A percentile compares a stretch with the other conserved stretches of the same genome.
phyloP scores from a whole-genome alignment of 2,888 invertebrate genomes.

The Agriopis aurantiaria region DNA sequence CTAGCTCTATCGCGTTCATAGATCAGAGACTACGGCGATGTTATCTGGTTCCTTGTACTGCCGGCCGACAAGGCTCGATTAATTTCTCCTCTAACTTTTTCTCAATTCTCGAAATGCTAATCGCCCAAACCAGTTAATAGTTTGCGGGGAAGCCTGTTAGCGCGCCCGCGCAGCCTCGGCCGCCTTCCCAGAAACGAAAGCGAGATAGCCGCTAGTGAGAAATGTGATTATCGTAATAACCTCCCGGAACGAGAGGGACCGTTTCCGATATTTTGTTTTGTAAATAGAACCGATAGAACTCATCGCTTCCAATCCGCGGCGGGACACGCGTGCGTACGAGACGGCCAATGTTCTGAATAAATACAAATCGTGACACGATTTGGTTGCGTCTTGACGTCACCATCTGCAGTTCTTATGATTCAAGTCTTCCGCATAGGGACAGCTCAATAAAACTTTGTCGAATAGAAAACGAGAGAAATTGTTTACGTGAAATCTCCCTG shows the following conservation, averaged over 20 bases:
- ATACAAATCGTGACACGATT: conserved; percentile 14
- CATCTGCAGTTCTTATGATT: not conserved
- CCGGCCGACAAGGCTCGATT: conserved; percentile 28
- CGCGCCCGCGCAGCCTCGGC: conserved; percentile 54
- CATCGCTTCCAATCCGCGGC: conserved; percentile 7
- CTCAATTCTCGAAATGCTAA: conserved; percentile 81
- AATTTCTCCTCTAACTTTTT: conserved; percentile 60
- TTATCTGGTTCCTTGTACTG: conserved; percentile 34
- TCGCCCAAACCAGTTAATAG: conserved; percentile 78
- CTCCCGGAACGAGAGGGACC: conserved; percentile 74
- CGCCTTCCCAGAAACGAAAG: conserved; percentile 82
- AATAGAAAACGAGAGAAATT: not conserved
- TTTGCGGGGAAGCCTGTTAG: conserved; percentile 74
- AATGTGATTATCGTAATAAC: conserved; percentile 83
- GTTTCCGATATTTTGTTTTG: conserved; percentile 70
- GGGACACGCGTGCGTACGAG: conserved; percentile 3
- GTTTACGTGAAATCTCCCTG: not conserved
- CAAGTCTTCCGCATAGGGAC: not conserved
- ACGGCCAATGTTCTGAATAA: conserved; percentile 5
- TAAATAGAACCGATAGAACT: conserved; percentile 63
- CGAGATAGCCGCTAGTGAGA: conserved; percentile 80
- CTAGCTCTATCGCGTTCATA: conserved; percentile 24
- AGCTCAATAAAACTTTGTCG: not conserved
- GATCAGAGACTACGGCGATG: conserved; percentile 30
- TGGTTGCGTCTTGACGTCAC: conserved; percentile 15